phyloP scores from a whole-genome alignment of 2,888 invertebrate genomes.

The Eupithecia dodoneata region DNA sequence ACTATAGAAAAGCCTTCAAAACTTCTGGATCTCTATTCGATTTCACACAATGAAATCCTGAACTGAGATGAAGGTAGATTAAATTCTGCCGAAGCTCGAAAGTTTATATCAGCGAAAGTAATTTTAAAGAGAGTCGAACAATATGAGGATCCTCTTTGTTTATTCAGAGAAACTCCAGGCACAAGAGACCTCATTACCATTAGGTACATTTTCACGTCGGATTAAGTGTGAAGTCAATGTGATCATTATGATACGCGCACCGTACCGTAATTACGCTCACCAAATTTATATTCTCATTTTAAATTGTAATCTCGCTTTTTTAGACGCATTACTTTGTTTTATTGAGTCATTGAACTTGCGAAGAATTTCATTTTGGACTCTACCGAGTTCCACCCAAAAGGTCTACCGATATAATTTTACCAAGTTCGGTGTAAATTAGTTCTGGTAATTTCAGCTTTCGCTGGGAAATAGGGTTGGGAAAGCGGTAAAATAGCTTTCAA shows the following conservation, averaged over 20 bases:
- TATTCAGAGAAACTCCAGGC: conserved; percentile 20
- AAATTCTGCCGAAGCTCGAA: conserved; percentile 8
- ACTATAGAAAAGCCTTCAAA: neutral
- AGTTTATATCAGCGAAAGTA: conserved; percentile 11
- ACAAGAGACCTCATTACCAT: conserved; percentile 33
- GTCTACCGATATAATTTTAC: conserved; percentile 17
- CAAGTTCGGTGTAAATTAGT: conserved; percentile 9
- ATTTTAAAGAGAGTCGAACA: conserved; percentile 9
- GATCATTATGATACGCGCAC: conserved; percentile 34
- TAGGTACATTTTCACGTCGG: conserved; percentile 25
- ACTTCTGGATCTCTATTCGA: neutral
- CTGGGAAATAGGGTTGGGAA: conserved; percentile 4
- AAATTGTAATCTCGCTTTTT: conserved; percentile 38
- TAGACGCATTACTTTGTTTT: conserved; percentile 38
- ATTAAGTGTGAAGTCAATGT: conserved; percentile 33
- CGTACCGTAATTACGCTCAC: conserved; percentile 36
- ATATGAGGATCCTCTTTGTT: conserved; percentile 10
- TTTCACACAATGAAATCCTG: neutral
- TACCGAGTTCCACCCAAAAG: neutral
- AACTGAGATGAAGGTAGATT: neutral
- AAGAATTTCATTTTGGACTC: conserved; percentile 33
- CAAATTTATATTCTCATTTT: conserved; percentile 39
- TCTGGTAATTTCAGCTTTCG: conserved; percentile 13
- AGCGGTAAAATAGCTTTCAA: conserved; percentile 8
- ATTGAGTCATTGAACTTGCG: conserved; percentile 39